phyloP scores from a whole-genome alignment of 2,888 invertebrate species.

The Lobophora halterata region DNA sequence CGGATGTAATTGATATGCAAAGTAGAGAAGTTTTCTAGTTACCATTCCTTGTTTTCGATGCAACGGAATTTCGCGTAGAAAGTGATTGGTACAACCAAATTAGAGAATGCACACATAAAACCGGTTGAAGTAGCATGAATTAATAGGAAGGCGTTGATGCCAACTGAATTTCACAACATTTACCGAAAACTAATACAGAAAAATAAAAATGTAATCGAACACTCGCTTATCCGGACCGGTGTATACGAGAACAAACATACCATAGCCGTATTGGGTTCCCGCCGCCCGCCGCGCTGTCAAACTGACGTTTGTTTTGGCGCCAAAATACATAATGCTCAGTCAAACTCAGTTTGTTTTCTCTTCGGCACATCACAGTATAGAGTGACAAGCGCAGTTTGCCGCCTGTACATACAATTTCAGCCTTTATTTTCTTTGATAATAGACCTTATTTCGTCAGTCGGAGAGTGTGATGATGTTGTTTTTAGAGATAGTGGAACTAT shows the following conservation, averaged over 20 bases:
- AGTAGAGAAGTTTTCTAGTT: no score
- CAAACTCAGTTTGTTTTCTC: slow-evolving; percentile 76
- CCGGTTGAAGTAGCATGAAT: not conserved
- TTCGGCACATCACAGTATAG: slow-evolving; percentile 70
- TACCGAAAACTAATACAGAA: slow-evolving; percentile 23
- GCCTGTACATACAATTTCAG: slow-evolving; percentile 23
- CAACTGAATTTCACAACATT: slow-evolving; percentile 24
- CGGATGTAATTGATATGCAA: no score
- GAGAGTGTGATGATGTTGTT: slow-evolving; percentile 15
- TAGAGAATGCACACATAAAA: slow-evolving; percentile 2
- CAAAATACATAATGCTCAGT: slow-evolving; percentile 79
- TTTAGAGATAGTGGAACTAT: slow-evolving; percentile 27
- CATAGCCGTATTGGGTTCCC: slow-evolving; percentile 71
- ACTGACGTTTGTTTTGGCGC: slow-evolving; percentile 80
- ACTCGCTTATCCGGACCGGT: slow-evolving; percentile 72
- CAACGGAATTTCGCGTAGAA: no score
- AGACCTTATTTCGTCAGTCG: slow-evolving; percentile 36
- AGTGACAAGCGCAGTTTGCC: slow-evolving; percentile 49
- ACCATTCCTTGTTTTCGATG: no score
- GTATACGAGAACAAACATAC: slow-evolving; percentile 73
- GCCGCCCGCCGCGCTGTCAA: slow-evolving; percentile 79
- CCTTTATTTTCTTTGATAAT: slow-evolving; percentile 36
- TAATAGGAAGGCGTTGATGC: slow-evolving; percentile 6
- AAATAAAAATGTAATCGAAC: slow-evolving; percentile 65
- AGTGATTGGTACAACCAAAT: slow-evolving; percentile 4